Evolutionary conservation across 2,113 vertebrate genomes (phyloP), one percentile per base, ranked within the genome.

Genomic region (Tragelaphus strepsiceros): DNA sequence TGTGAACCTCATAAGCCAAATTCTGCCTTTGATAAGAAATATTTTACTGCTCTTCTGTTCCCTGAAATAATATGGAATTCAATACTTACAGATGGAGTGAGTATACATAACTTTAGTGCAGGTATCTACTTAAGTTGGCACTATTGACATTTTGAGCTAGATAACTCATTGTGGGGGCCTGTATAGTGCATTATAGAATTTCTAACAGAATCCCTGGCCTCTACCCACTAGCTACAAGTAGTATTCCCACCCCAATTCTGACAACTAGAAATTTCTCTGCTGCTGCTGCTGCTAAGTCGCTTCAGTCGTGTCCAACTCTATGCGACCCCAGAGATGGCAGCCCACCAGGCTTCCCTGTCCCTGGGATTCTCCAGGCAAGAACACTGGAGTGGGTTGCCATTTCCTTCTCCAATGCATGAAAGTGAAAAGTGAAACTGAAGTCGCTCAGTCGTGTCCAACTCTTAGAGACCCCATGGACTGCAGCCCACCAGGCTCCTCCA

Each of bases 361-460:
- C 28, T 62, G 28, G 28, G 13, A 15, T 62, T 30, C 28, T 62
- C 61, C 28, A 62, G 61, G 28, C 61, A 30, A 30, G 28, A 62
- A 30, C 5, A 30, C 61, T 30, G 61, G 28, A 30, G 28, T 30
- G 59, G 59, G 28, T 62, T 62, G 28, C 59, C 59, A 62, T 15
- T 61, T 61, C 59, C 59, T 61, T 61, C 28, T 30, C 59, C 59
- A 61, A 30, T 61, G 12, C 59, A 61, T 30, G 26, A 61, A 61
- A 14, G 59, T 61, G 26, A 61, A 61, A 61, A 61, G 12, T 30
- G 26, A 61, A 61, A 14, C 26, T 61, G 59, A 24, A 61, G 5
- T 30, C 59, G 3, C 5, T 61, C 59, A 61, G 26, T 30, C 2
- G 0, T 30, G 26, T 61, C 12, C 0, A 0, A 61, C 26, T 61